phyloP scores from a whole-genome alignment of 2,888 invertebrate species.

The Tenthredo livida region DNA sequence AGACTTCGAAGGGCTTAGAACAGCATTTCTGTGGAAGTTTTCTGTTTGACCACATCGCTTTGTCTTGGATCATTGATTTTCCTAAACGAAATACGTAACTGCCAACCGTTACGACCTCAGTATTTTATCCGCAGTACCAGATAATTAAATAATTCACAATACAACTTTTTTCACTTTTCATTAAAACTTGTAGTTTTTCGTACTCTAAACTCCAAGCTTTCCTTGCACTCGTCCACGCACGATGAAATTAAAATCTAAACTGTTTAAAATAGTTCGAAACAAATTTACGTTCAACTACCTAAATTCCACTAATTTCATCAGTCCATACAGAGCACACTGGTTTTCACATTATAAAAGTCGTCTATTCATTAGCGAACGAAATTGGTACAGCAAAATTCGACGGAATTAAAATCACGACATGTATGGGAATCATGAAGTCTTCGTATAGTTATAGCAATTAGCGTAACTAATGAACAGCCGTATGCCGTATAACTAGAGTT shows the following conservation, averaged over 20 bases:
- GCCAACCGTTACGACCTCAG: neutral
- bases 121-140: neutral
- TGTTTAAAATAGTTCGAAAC: neutral
- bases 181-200: neutral
- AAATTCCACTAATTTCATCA: neutral
- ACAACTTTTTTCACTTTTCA: neutral
- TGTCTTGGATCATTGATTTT: conserved; percentile 32
- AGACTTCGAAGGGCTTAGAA: neutral
- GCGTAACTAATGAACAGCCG: neutral
- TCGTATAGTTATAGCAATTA: neutral
- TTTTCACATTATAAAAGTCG: neutral
- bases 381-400: neutral
- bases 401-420: neutral
- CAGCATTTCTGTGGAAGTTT: neutral
- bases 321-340: neutral
- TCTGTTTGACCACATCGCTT: conserved; percentile 24
- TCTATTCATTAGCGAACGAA: neutral
- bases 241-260: neutral
- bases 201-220: neutral
- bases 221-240: neutral
- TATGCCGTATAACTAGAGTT: neutral
- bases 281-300: neutral
- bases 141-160: neutral
- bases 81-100: neutral
- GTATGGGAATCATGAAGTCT: neutral